Base-by-base conservation (phyloP, 1,140 invertebrate species). In the Aphis gossypii region DNA sequence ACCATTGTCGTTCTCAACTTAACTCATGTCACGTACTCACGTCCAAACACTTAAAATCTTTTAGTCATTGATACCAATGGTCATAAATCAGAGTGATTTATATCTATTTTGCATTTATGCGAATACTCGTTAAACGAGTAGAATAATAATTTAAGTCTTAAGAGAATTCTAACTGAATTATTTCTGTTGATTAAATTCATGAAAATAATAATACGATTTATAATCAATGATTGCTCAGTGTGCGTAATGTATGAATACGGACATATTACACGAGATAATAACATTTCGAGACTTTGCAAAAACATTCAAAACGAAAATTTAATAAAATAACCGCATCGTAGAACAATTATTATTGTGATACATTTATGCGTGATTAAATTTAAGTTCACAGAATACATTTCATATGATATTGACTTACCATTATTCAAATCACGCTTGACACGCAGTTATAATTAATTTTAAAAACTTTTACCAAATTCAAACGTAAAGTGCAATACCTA, bases 11-110 rank as follows among this genome's bases (percentile, higher is more conserved):
- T 56, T n/a, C 21, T 35, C n/a, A 38, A 54, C 30, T 89, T 89
- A 54, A 89, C n/a, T 35, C 23, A 41, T 56, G 87, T 54, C 86
- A 88, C 86, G 46, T 88, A 30, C 86, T 54, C 86, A 51, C 86
- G 86, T 88, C 46, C 46, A 48, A 88, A 88, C 30, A n/a, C 86
- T 88, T 88, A 88, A 88, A 51, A 88, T 51, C 46, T 88, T 88
- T 88, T 88, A 30, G n/a, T 35, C 46, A 35, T 88, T 51, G 60
- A 76, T 76, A 44, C 44, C 41, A 83, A 83, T 83, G 76, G 35
- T 46, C 25, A 86, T 30, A 44, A 86, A 86, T 46, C 44, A 44
- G 84, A 44, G 30, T 86, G 21, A 44, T 86, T 35, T 35, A 86
- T 76, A 76, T 76, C 30, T 76, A 14, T 76, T 76, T 76, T 76